These are phyloP conservation scores for Elmis aenea DNA, from an alignment of 2,888 invertebrate species.

Conservation along the genomic window DNA sequence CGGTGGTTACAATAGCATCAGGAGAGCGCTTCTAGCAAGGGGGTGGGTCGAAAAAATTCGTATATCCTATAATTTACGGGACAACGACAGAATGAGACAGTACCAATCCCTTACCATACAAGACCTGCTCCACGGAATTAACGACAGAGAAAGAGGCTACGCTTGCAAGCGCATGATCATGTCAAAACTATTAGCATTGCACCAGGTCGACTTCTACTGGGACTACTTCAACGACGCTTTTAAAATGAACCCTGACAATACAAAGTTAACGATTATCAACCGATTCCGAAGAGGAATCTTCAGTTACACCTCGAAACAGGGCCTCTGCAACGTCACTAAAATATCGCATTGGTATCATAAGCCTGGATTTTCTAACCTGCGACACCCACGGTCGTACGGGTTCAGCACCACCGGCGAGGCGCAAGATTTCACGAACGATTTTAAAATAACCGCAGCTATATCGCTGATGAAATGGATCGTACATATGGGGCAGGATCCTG, in stretches of 20 bases:
- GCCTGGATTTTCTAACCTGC: constrained; percentile 55
- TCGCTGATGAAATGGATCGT: constrained; percentile 65
- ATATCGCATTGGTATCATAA: constrained; percentile 61
- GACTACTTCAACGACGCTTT: constrained; percentile 46
- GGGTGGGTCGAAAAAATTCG: constrained; percentile 73
- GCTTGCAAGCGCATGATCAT: constrained; percentile 44
- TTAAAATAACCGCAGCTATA: constrained; percentile 71
- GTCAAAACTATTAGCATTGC: constrained; percentile 57
- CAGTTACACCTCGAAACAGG: constrained; percentile 51
- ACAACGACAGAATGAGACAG: constrained; percentile 27
- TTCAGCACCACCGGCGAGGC: constrained; percentile 54
- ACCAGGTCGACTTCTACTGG: constrained; percentile 70
- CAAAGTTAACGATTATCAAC: constrained; percentile 41
- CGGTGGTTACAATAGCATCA: constrained; percentile 51
- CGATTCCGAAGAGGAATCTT: constrained; percentile 37
- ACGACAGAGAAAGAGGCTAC: constrained; percentile 32
- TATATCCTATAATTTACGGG: constrained; percentile 38
- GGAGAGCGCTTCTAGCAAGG: constrained; percentile 56
- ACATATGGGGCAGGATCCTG: constrained; percentile 16
- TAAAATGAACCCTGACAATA: constrained; percentile 34
- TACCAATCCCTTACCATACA: constrained; percentile 27
- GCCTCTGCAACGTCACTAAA: constrained; percentile 53
- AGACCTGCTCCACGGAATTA: constrained; percentile 35
- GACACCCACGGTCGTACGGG: constrained; percentile 69
- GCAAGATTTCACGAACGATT: constrained; percentile 64